A percentile compares a stretch with the other conserved stretches of the same genome.
phyloP scores from a whole-genome alignment of 2,888 invertebrate species.

The Hymenopus coronatus region DNA sequence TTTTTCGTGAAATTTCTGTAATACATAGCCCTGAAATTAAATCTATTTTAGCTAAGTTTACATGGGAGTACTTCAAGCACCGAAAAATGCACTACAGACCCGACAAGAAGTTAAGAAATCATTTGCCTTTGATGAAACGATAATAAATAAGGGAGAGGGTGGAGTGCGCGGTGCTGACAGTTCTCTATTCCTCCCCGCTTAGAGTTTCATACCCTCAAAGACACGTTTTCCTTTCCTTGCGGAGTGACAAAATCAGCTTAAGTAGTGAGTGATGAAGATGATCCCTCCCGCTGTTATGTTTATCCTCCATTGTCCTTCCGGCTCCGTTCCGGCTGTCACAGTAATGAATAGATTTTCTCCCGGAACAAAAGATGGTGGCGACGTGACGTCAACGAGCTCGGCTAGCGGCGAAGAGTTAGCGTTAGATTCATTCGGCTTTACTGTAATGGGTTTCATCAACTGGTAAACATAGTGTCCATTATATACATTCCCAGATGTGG shows the following conservation, averaged over 20 bases:
- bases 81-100: neutral
- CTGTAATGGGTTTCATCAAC: neutral
- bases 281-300: neutral
- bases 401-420: neutral
- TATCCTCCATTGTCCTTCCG: neutral
- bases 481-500: too few species aligned
- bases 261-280: conserved; percentile 8
- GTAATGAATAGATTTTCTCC: conserved; percentile 15
- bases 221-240: neutral
- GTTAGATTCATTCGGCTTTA: neutral
- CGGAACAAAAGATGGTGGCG: conserved; percentile 4
- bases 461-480: too few species aligned
- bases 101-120: neutral
- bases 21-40: too few species aligned
- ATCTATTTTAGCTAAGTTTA: neutral
- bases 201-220: neutral
- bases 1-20: too few species aligned
- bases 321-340: neutral
- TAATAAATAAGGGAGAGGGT: neutral
- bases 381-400: neutral
- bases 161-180: neutral
- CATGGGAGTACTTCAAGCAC: neutral
- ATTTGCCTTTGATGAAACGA: neutral
- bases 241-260: conserved; percentile 7
- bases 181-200: neutral